Percentiles rank a stretch among this genome's conserved stretches.
Conservation (phyloP, 1,140 invertebrate genomes). For the Hyles euphorbiae region DNA sequence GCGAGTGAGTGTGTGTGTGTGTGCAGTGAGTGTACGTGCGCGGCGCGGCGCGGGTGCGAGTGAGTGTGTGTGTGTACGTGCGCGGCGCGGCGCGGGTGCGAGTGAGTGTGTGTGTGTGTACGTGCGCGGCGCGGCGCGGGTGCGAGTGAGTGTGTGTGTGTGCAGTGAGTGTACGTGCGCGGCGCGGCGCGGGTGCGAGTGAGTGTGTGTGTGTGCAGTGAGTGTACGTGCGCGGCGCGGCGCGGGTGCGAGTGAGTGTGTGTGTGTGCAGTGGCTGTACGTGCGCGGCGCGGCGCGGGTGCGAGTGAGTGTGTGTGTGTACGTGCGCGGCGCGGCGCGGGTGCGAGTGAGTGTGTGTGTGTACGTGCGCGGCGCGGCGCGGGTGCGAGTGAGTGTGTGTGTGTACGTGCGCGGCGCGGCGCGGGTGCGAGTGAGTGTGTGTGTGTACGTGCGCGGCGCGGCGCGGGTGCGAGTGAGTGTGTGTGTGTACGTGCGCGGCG, state of each 20-base stretch:
- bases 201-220: not conserved
- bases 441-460: constrained; percentile 4
- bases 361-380: constrained; percentile 7
- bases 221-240: constrained; percentile 2
- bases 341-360: not conserved
- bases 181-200: constrained; percentile 7
- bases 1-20: too few species aligned
- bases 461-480: constrained; percentile 3
- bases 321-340: constrained; percentile 8
- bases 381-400: constrained; percentile 1
- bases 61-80: constrained; percentile 30
- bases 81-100: constrained; percentile 36
- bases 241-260: constrained; percentile 1
- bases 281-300: constrained; percentile 6
- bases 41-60: constrained; percentile 35
- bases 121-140: constrained; percentile 39
- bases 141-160: constrained; percentile 1
- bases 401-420: constrained; percentile 4
- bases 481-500: not conserved
- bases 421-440: not conserved
- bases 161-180: constrained; percentile 8
- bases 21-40: constrained; percentile 35
- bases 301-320: not conserved
- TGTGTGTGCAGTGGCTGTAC: constrained; percentile 6
- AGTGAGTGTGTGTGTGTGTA: constrained; percentile 20